These are phyloP conservation scores for Heliangelus exortis DNA, from an alignment of 2,797 vertebrate genomes.

Conservation along the genomic window DNA sequence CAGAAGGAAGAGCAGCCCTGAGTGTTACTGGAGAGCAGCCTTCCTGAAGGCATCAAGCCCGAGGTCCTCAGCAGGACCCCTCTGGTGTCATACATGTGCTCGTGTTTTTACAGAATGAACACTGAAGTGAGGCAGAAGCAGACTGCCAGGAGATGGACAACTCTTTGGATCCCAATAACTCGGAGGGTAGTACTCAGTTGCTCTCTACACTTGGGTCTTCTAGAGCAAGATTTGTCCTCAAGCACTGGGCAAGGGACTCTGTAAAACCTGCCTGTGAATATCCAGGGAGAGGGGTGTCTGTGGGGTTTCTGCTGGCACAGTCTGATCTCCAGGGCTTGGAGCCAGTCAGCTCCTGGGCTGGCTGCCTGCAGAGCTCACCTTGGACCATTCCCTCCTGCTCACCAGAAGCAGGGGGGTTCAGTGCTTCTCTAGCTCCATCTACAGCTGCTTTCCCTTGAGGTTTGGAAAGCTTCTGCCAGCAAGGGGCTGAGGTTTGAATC, in stretches of 20 bases:
- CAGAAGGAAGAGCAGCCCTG: background rate
- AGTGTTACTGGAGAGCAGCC: background rate
- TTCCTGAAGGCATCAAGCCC: background rate
- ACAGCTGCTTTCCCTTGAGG: conserved; percentile 21
- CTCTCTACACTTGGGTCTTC: background rate
- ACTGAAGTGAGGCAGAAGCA: background rate
- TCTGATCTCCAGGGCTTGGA: too few species aligned
- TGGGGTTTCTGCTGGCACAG: rapidly evolving
- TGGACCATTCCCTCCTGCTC: rapidly evolving
- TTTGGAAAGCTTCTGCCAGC: background rate
- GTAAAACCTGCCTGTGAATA: rapidly evolving
- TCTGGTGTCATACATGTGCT: background rate
- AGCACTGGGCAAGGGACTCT: background rate
- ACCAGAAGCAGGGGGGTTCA: background rate
- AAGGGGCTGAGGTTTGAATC: background rate
- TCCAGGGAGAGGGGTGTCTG: rapidly evolving
- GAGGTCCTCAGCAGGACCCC: background rate
- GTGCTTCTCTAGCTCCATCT: conserved; percentile 67
- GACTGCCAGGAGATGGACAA: background rate
- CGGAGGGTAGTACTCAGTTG: background rate
- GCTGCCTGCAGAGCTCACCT: background rate
- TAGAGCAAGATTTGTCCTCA: background rate
- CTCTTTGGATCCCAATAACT: background rate
- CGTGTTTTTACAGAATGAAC: background rate
- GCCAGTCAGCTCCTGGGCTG: too few species aligned